Percentiles rank a stretch among this genome's conserved stretches.
These are phyloP conservation scores for Oncorhynchus keta DNA, from an alignment of 2,113 vertebrate genomes.

Conservation along the genomic window DNA sequence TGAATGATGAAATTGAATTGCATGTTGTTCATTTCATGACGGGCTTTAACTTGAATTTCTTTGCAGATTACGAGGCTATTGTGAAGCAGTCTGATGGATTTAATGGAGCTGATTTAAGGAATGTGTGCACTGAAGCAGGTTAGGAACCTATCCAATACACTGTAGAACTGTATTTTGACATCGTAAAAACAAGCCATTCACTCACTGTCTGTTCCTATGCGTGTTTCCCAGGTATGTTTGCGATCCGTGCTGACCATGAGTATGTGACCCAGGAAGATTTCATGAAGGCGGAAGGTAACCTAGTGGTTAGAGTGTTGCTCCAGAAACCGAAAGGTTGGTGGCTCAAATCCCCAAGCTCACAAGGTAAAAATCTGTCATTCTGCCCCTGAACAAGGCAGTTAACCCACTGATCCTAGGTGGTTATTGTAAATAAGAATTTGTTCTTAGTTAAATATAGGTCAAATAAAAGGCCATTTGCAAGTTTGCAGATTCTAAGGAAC, in stretches of 20 bases:
- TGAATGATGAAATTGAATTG: background rate
- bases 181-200: background rate
- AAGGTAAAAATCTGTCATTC: too few relatives aligned
- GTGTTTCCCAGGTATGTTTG: conserved; percentile 82
- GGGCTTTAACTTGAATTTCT: background rate
- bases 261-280: conserved; percentile 89
- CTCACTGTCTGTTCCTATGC: background rate
- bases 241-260: conserved; percentile 86
- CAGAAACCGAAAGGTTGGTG: too few relatives aligned
- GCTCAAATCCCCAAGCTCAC: too few relatives aligned
- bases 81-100: conserved; percentile 90
- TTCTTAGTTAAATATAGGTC: too few relatives aligned
- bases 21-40: background rate
- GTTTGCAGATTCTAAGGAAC: conserved; percentile 88
- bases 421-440: too few relatives aligned
- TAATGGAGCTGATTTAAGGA: conserved; percentile 87
- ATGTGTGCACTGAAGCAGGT: conserved; percentile 92
- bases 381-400: too few relatives aligned
- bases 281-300: conserved; percentile 76
- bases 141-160: conserved; percentile 17
- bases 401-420: too few relatives aligned
- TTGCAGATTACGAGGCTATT: conserved; percentile 88
- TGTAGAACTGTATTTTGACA: background rate
- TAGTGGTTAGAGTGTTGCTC: too few relatives aligned
- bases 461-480: conserved; percentile 68